Evolutionary conservation across 2,888 invertebrate genomes (phyloP).

Genomic region (Mamestra brassicae): DNA sequence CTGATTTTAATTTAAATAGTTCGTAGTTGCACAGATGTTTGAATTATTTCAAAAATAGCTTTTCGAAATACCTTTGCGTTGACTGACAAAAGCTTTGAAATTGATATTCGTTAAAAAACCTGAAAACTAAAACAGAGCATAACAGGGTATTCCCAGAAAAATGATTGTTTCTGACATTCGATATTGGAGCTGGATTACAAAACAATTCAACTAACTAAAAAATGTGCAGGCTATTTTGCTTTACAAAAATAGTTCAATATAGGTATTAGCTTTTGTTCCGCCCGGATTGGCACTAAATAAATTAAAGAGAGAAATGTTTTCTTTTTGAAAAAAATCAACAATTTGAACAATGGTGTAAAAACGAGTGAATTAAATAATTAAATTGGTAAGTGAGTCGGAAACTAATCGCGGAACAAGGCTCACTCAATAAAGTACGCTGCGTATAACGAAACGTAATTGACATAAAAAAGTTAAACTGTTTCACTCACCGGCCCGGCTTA

Average conservation of each 20-base stretch:
- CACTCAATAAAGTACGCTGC: conserved; percentile 55
- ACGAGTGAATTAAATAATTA: conserved; percentile 49
- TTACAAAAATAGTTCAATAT: conserved; percentile 9
- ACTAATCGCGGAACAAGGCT: conserved; percentile 59
- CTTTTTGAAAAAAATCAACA: not conserved
- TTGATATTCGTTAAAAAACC: not conserved
- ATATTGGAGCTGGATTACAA: conserved; percentile 16
- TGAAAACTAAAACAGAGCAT: not conserved
- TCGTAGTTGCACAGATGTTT: too few relatives aligned
- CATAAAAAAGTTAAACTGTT: conserved; percentile 70
- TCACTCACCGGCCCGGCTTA: conserved; percentile 73
- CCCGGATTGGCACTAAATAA: conserved; percentile 2
- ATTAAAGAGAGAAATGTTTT: conserved; percentile 13
- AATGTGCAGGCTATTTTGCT: conserved; percentile 6
- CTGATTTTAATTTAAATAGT: not conserved
- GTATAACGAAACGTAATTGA: conserved; percentile 64
- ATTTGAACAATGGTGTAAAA: conserved; percentile 45
- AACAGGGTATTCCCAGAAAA: conserved; percentile 5
- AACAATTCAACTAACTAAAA: conserved; percentile 17
- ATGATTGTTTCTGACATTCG: conserved; percentile 9
- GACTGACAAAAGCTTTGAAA: not conserved
- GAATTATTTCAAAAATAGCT: not conserved
- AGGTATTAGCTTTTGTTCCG: not conserved
- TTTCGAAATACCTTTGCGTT: too few relatives aligned
- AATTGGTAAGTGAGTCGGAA: conserved; percentile 57